Percentiles rank a stretch among this genome's conserved stretches.
Conservation (phyloP, 2,113 vertebrate genomes). For the Arenaria interpres region DNA sequence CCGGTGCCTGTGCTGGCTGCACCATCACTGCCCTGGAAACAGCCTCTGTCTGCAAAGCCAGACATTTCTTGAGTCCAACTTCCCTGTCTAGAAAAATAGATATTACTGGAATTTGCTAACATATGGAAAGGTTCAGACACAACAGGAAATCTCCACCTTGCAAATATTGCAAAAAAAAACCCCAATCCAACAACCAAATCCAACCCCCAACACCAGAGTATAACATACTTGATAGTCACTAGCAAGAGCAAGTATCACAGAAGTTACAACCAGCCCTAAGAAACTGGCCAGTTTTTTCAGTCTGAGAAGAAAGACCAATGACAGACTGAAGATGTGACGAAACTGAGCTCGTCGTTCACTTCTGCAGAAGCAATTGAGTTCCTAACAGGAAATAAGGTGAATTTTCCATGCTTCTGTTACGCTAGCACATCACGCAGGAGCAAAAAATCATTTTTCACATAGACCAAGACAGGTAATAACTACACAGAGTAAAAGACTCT, state of each 20-base stretch:
- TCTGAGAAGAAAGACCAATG: not conserved
- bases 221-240: not conserved
- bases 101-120: not conserved
- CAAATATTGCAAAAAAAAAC: not conserved
- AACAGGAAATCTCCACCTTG: not conserved
- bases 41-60: not conserved
- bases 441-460: not conserved
- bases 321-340: not conserved
- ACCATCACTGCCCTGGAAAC: not conserved
- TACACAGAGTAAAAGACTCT: not conserved
- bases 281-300: not conserved
- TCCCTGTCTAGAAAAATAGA: not conserved
- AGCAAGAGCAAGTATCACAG: not conserved
- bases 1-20: rapidly evolving
- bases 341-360: not conserved
- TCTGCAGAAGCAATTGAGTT: not conserved
- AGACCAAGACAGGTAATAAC: not conserved
- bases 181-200: not conserved
- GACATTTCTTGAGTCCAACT: not conserved
- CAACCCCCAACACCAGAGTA: not conserved
- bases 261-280: not conserved
- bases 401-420: not conserved
- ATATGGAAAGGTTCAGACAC: not conserved
- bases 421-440: not conserved
- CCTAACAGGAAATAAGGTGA: not conserved